phyloP scores from a whole-genome alignment of 23 tunicate genomes.

The Ciona savignyi region DNA sequence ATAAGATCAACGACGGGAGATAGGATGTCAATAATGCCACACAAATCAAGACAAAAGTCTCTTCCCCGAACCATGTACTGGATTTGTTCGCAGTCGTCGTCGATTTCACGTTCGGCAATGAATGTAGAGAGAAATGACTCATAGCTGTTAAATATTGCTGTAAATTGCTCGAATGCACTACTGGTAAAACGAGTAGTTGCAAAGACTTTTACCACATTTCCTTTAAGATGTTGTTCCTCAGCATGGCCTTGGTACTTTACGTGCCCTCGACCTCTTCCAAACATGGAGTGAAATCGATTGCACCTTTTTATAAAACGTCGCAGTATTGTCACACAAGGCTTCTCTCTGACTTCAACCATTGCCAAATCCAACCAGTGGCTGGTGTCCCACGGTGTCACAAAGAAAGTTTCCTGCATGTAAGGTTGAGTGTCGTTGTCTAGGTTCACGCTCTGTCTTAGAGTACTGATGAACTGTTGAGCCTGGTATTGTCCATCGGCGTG shows the following conservation, averaged over 20 bases:
- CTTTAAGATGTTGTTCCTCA: background rate
- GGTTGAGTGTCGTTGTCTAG: background rate
- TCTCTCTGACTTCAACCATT: background rate
- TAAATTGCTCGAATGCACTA: background rate
- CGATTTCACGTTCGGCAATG: background rate
- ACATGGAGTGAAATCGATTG: background rate
- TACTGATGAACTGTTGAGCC: background rate
- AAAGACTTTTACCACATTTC: background rate
- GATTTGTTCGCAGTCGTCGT: conserved; percentile 2
- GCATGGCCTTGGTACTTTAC: background rate
- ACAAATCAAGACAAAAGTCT: conserved; percentile 1
- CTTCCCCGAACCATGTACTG: conserved; percentile 1
- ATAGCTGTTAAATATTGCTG: background rate
- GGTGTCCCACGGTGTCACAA: background rate
- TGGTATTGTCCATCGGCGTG: conserved; percentile 14
- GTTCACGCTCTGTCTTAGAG: background rate
- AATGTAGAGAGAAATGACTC: background rate
- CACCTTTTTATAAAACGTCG: background rate
- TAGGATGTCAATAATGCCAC: background rate
- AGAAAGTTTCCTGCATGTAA: too few relatives aligned
- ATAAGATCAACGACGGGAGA: background rate
- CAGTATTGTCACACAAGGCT: background rate
- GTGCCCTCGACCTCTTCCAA: background rate
- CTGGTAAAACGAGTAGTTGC: conserved; percentile 5
- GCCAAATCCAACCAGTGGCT: conserved; percentile 1